phyloP scores from a whole-genome alignment of 53 echinoderm and acorn worm species.

The Crossaster papposus region DNA sequence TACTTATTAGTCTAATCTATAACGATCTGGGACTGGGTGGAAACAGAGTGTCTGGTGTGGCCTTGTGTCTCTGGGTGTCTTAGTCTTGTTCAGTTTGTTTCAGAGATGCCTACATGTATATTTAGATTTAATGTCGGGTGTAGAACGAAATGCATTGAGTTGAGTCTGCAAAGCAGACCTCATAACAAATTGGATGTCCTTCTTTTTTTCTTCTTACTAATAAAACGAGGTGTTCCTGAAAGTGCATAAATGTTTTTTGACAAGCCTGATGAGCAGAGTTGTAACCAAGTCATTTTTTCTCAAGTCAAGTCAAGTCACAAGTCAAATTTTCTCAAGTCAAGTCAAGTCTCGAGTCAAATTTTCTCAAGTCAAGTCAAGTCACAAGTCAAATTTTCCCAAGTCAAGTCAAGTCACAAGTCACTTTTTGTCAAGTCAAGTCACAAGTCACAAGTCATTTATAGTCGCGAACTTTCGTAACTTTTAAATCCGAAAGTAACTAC shows the following conservation, averaged over 20 bases:
- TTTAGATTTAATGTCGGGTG: neutral
- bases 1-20: conserved; percentile 36
- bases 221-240: neutral
- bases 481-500: too few relatives aligned
- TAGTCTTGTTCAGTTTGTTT: neutral
- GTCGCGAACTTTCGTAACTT: too few relatives aligned
- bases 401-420: too few relatives aligned
- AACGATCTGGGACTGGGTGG: neutral
- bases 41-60: conserved; percentile 21
- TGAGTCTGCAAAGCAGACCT: neutral
- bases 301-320: too few relatives aligned
- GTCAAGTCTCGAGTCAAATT: too few relatives aligned
- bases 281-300: too few relatives aligned
- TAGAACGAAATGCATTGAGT: neutral
- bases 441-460: too few relatives aligned
- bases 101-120: neutral
- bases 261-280: neutral
- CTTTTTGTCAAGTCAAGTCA: too few relatives aligned
- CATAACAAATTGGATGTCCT: neutral
- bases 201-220: neutral
- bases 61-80: conserved; percentile 20
- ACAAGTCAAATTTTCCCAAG: too few relatives aligned
- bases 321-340: too few relatives aligned
- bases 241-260: neutral
- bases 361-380: too few relatives aligned